A percentile compares a stretch with the other conserved stretches of the same genome.
Evolutionary conservation across 2,113 vertebrate genomes (phyloP).

Genomic region (zebrafish (Danio rerio)): DNA sequence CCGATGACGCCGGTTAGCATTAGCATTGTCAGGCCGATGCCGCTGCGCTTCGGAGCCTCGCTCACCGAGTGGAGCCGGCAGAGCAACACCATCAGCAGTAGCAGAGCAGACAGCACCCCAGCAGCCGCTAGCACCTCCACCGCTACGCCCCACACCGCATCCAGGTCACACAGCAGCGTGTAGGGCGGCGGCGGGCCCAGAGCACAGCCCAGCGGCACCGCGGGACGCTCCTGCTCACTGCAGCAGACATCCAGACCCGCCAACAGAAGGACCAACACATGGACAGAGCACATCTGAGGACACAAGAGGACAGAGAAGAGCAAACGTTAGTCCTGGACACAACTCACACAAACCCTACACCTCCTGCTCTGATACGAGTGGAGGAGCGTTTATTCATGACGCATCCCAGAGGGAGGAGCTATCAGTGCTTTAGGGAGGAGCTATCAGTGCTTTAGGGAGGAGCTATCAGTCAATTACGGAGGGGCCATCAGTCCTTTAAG

Average conservation of each 20-base stretch:
- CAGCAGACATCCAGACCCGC: constrained; percentile 76
- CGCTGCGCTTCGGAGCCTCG: constrained; percentile 90
- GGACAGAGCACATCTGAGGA: constrained; percentile 70
- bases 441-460: too few species aligned
- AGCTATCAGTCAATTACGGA: too few species aligned
- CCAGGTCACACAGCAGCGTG: constrained; percentile 91
- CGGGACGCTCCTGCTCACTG: constrained; percentile 71
- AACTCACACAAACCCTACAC: too few species aligned
- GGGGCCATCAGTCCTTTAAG: too few species aligned
- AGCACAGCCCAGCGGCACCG: constrained; percentile 85
- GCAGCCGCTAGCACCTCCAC: constrained; percentile 87
- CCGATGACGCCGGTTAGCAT: constrained; percentile 89
- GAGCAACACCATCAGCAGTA: constrained; percentile 87
- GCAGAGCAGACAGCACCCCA: constrained; percentile 83
- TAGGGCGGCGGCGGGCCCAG: constrained; percentile 88
- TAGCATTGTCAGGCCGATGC: constrained; percentile 87
- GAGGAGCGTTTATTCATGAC: too few species aligned
- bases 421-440: too few species aligned
- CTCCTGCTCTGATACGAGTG: too few species aligned
- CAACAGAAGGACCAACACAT: constrained; percentile 79
- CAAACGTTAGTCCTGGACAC: neutral
- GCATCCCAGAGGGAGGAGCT: too few species aligned
- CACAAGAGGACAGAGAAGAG: constrained; percentile 25
- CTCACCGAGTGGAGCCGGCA: constrained; percentile 89
- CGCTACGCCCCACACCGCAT: constrained; percentile 93